Evolutionary conservation across 2,113 vertebrate species (phyloP).

Genomic region (Heterotis niloticus): DNA sequence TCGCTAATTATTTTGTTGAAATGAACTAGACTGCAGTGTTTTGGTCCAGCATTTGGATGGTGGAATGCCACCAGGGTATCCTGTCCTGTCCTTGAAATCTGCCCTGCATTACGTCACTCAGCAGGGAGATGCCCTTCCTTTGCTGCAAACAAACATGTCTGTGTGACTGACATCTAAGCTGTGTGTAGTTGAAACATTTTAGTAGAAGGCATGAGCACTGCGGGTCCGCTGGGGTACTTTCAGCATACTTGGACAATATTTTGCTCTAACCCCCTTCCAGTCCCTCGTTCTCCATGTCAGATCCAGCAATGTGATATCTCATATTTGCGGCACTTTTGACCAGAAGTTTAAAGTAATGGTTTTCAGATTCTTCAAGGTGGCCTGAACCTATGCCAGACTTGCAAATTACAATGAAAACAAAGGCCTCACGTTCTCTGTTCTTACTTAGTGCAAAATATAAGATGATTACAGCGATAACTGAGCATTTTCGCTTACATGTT

Average conservation of each 20-base stretch:
- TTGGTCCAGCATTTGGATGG: conserved; percentile 90
- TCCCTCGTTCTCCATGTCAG: conserved; percentile 30
- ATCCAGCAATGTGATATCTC: conserved; percentile 46
- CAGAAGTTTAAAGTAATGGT: conserved; percentile 53
- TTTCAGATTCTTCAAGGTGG: conserved; percentile 65
- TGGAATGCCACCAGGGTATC: conserved; percentile 35
- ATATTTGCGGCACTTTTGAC: conserved; percentile 60
- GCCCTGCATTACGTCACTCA: conserved; percentile 47
- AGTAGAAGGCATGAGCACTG: conserved; percentile 40
- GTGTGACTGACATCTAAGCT: conserved; percentile 45
- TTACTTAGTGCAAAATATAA: conserved; percentile 58
- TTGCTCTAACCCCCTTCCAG: conserved; percentile 34
- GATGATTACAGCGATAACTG: conserved; percentile 56
- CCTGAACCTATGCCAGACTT: conserved; percentile 54
- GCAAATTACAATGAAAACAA: conserved; percentile 60
- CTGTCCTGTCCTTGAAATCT: neutral
- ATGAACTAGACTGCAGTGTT: conserved; percentile 96
- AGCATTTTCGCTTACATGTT: conserved; percentile 48
- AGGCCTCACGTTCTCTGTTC: conserved; percentile 55
- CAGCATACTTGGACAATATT: conserved; percentile 54
- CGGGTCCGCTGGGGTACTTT: conserved; percentile 51
- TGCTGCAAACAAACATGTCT: conserved; percentile 54
- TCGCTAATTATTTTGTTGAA: conserved; percentile 89
- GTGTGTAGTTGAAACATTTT: conserved; percentile 58
- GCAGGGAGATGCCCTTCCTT: conserved; percentile 50